Percentiles rank a stretch among this genome's conserved stretches.
Evolutionary conservation across 2,888 invertebrate species (phyloP).

Genomic region (Bombylius discolor): DNA sequence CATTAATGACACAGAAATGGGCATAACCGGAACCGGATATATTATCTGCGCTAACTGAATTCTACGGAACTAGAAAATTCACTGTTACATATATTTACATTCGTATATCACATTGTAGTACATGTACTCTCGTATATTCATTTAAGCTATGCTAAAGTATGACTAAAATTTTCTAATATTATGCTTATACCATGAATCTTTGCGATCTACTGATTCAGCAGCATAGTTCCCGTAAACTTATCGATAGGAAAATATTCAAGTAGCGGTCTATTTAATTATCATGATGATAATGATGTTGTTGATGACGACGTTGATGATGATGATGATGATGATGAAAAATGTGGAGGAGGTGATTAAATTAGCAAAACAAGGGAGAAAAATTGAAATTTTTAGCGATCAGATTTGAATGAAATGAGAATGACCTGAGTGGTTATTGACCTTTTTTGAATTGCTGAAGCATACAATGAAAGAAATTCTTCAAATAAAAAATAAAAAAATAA

Average conservation of each 20-base stretch:
- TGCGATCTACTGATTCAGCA: neutral
- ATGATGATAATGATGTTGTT: too few relatives aligned
- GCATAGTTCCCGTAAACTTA: neutral
- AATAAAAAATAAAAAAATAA: neutral
- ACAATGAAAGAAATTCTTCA: neutral
- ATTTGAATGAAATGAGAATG: constrained; percentile 2
- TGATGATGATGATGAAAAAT: neutral
- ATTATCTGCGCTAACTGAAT: constrained; percentile 39
- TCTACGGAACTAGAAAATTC: constrained; percentile 7
- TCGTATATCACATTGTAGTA: neutral
- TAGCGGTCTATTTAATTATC: constrained; percentile 12
- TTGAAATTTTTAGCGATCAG: neutral
- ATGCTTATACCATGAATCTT: neutral
- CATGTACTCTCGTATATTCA: neutral
- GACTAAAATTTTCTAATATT: too few relatives aligned
- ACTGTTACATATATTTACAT: neutral
- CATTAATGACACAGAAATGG: constrained; percentile 22
- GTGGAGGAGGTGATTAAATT: constrained; percentile 3
- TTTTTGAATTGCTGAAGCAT: constrained; percentile 3
- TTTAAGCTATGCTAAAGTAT: too few relatives aligned
- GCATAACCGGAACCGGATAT: constrained; percentile 40
- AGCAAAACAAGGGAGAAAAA: constrained; percentile 1
- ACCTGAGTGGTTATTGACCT: constrained; percentile 7
- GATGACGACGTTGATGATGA: neutral
- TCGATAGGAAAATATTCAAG: constrained; percentile 3